Evolutionary conservation across 2,113 vertebrate genomes (phyloP), one percentile per base, ranked within the genome.

Genomic region (Cebus imitator): DNA sequence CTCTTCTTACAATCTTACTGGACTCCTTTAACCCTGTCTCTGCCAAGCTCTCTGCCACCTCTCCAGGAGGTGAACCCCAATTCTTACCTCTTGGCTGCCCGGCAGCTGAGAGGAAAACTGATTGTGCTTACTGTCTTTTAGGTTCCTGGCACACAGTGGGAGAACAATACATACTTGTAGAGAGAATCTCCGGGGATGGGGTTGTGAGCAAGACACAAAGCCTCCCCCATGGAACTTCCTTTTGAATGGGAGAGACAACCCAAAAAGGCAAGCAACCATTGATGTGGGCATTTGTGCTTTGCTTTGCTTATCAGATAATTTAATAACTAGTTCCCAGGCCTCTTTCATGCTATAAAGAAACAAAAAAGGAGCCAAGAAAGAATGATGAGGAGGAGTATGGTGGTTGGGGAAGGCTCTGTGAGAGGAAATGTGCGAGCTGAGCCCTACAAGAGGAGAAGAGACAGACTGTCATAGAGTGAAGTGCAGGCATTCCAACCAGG

Each of bases 401-500:
- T 61, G 86, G 10, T 45, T 13, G 16, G 68, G 11, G 18, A 30
- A 50, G 10, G 12, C 40, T 23, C 70, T 78, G 40, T 30, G 55
- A 64, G 64, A 80, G 75, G 27, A 27, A 35, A 10, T 3, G 14
- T 0, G 2, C n/a, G 10, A 37, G 10, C 55, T 13, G 18, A 50
- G 58, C 6, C n/a, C n/a, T 23, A 16, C 27, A 61, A 43, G 23
- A n/a, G 30, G 25, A 86, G 1, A 58, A 27, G 73, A n/a, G 78
- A 61, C 37, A 30, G 18, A n/a, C 8, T 2, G 0, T 0, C 17
- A 12, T 14, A 30, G 20, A 37, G 70, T 12, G 17, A 40, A 3
- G 0, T 0, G 5, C 21, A 61, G 21, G 20, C 0, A 0, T 14
- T n/a, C 75, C 14, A 4, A 18, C 37, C 14, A 30, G n/a, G 68